These are phyloP conservation scores for Cercocebus atys DNA, from an alignment of 2,113 vertebrate genomes.

Conservation along the genomic window DNA sequence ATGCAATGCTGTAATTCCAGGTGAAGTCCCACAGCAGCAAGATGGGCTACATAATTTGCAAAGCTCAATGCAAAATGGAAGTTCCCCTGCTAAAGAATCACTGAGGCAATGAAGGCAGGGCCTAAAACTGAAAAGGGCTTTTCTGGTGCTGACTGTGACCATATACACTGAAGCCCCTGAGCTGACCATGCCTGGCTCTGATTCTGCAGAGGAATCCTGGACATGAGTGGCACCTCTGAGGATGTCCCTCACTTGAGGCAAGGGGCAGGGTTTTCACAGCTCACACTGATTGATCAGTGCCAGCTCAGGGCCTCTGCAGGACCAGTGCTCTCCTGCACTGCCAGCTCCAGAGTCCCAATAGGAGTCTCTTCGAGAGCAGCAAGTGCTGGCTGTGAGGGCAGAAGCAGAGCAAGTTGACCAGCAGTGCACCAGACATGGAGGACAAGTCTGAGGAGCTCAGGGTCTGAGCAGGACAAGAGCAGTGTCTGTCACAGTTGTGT, in stretches of 20 bases:
- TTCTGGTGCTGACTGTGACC: not conserved
- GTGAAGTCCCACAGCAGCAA: not conserved
- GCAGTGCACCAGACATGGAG: not conserved
- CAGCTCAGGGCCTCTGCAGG: no score
- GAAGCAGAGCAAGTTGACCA: not conserved
- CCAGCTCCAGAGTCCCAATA: no score
- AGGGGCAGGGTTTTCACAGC: no score
- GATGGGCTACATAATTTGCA: not conserved
- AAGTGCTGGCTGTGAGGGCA: no score
- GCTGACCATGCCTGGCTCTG: not conserved
- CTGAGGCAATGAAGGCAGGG: not conserved
- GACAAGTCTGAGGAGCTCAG: not conserved
- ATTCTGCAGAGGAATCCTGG: no score
- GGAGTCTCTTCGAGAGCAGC: no score
- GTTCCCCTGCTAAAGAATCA: not conserved
- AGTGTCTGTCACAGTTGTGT: not conserved
- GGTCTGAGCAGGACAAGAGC: not conserved
- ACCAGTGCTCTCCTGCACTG: no score
- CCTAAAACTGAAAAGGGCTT: not conserved
- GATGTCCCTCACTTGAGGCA: no score
- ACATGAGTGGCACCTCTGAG: no score
- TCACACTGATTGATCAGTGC: no score
- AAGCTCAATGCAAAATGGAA: not conserved
- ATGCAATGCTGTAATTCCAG: not conserved
- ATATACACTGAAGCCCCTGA: no score